Conservation (phyloP, 2,888 invertebrate genomes). For the Portevinia maculata region DNA sequence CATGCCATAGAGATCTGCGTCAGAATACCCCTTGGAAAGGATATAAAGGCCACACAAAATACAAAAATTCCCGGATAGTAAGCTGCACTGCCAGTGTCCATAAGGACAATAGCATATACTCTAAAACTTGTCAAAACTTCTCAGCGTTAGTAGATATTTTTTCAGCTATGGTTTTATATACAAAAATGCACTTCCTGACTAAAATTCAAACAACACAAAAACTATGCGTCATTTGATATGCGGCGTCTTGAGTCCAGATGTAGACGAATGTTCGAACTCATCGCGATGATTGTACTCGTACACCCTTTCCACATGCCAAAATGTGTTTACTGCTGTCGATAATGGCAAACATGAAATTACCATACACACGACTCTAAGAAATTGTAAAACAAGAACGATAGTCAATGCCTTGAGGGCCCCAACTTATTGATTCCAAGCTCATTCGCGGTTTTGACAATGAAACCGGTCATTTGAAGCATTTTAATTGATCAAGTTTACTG, state of each 20-base stretch:
- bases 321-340: slow-evolving; percentile 14
- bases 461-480: slow-evolving; percentile 45
- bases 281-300: slow-evolving; percentile 14
- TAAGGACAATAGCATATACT: too few species aligned
- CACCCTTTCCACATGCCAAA: slow-evolving; percentile 45
- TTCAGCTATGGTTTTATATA: too few species aligned
- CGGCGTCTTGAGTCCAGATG: not conserved
- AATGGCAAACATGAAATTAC: slow-evolving; percentile 47
- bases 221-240: not conserved
- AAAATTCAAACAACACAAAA: not conserved
- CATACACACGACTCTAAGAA: slow-evolving; percentile 46
- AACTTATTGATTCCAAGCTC: slow-evolving; percentile 58
- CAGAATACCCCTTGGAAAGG: too few species aligned
- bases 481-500: slow-evolving; percentile 44
- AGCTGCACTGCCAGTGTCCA: too few species aligned
- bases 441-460: slow-evolving; percentile 39
- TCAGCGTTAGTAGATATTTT: too few species aligned
- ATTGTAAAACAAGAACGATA: slow-evolving; percentile 16
- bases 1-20: too few species aligned
- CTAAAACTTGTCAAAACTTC: too few species aligned
- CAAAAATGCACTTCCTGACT: not conserved
- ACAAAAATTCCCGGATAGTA: too few species aligned
- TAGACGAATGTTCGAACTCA: slow-evolving; percentile 23
- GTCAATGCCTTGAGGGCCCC: not conserved
- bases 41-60: too few species aligned